Evolutionary conservation across 1,140 invertebrate species (phyloP).

Genomic region (Rhopalosiphum maidis): DNA sequence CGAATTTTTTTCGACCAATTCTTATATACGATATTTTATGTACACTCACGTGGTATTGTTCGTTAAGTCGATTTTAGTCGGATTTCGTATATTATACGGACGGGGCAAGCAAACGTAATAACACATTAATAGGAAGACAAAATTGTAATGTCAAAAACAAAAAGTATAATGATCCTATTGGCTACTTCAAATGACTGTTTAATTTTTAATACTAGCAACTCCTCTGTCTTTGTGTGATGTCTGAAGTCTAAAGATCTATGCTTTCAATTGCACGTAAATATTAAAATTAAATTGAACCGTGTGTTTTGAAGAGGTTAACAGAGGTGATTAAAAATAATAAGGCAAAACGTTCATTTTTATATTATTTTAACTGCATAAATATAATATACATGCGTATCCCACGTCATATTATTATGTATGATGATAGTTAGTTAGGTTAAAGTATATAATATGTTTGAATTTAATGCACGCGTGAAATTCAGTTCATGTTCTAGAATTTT

Average conservation of each 20-base stretch:
- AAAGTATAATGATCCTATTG: not conserved
- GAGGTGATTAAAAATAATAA: no score
- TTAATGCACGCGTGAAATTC: not conserved
- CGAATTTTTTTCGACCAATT: constrained; percentile 19
- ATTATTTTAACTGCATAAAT: no score
- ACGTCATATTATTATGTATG: not conserved
- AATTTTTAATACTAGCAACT: not conserved
- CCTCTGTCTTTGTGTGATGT: not conserved
- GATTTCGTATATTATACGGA: not conserved
- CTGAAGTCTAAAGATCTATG: not conserved
- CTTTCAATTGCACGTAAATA: not conserved
- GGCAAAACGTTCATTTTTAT: no score
- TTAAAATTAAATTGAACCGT: not conserved
- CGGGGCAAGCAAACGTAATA: not conserved
- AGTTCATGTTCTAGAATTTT: not conserved
- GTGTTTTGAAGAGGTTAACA: no score
- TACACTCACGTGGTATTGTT: constrained; percentile 31
- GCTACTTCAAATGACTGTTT: not conserved
- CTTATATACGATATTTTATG: not conserved
- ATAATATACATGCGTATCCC: not conserved
- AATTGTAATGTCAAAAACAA: not conserved
- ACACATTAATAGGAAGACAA: not conserved
- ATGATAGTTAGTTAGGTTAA: not conserved
- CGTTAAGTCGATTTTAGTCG: not conserved
- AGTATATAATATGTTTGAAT: not conserved